Base-by-base conservation (phyloP, 2,113 vertebrate genomes). In the Aptenodytes forsteri region DNA sequence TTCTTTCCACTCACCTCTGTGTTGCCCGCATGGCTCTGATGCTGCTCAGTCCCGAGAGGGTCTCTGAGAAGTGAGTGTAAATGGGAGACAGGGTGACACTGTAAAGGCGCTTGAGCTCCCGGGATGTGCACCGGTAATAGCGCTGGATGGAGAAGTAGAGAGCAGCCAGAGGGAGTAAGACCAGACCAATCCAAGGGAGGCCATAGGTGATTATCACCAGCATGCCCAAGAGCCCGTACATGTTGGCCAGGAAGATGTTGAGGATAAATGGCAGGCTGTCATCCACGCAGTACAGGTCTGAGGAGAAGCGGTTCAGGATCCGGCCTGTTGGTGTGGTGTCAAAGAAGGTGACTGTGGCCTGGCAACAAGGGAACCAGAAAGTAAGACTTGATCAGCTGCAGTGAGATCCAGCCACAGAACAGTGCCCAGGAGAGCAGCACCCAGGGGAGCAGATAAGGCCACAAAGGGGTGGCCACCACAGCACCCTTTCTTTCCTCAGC, bases 31-130 rank as follows among this genome's bases (percentile, higher is more conserved):
- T 98, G 54, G 99, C 99, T 87, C 99, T 98, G 89, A 99, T 99
- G 69, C 98, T 99, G 16, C 97, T 98, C 85, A 99, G 98, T 9
- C 99, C 99, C 0, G 96, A 98, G 88, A 99, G 97, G 2, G 99
- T 99, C 98, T 99, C 99, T 0, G 99, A 99, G 97, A 99, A 99
- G 96, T 99, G 99, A 4, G 98, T 99, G 95, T 99, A 99, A 96
- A 99, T 97, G 3, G 99, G 99, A 6, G 99, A 99, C 91, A 99
- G 98, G 1, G 99, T 99, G 96, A 99, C 88, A 84, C 99, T 99
- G 97, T 97, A 97, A 64, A 99, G 98, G 27, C 99, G 99, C 95
- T 99, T 99, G 76, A 99, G 98, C 97, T 99, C 99, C 10, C 99
- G 97, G 0, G 99, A 99, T 0, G 99, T 99, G 94, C 98, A 98